These are phyloP conservation scores for Oreonectes daqikongensis DNA, from an alignment of 2,797 vertebrate genomes.

Conservation along the genomic window DNA sequence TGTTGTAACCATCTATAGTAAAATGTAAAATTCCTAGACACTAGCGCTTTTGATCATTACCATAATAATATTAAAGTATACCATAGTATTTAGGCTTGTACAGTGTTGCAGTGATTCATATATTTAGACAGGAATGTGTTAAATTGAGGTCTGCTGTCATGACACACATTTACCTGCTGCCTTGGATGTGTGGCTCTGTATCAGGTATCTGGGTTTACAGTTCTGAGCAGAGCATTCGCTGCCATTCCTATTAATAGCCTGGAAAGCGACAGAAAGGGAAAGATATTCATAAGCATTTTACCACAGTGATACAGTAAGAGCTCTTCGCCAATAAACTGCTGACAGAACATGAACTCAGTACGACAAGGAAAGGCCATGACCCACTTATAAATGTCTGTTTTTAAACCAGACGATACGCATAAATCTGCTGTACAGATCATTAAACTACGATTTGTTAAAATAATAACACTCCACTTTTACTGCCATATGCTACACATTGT, in stretches of 20 bases:
- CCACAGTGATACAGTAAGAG: constrained; percentile 29
- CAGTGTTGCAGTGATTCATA: too few species aligned
- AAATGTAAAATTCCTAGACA: too few species aligned
- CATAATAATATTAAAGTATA: too few species aligned
- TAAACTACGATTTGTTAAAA: not conserved
- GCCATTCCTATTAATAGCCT: constrained; percentile 54
- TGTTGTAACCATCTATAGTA: too few species aligned
- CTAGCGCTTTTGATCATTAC: too few species aligned
- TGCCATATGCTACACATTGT: too few species aligned
- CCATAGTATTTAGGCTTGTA: too few species aligned
- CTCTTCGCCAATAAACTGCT: constrained; percentile 36
- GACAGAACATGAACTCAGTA: constrained; percentile 39
- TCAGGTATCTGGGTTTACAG: constrained; percentile 41
- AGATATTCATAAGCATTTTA: constrained; percentile 47
- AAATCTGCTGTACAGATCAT: constrained; percentile 14
- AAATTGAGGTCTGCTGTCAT: not conserved
- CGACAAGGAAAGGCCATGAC: constrained; percentile 25
- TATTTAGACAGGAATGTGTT: not conserved
- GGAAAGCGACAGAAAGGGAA: constrained; percentile 23
- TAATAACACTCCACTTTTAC: too few species aligned
- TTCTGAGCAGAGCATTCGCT: constrained; percentile 28
- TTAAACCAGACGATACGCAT: constrained; percentile 15
- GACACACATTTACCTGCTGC: constrained; percentile 7
- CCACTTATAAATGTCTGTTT: constrained; percentile 36
- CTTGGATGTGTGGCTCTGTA: constrained; percentile 18